Conservation (phyloP, 2,113 vertebrate genomes). For the Ctenomys sociabilis region DNA sequence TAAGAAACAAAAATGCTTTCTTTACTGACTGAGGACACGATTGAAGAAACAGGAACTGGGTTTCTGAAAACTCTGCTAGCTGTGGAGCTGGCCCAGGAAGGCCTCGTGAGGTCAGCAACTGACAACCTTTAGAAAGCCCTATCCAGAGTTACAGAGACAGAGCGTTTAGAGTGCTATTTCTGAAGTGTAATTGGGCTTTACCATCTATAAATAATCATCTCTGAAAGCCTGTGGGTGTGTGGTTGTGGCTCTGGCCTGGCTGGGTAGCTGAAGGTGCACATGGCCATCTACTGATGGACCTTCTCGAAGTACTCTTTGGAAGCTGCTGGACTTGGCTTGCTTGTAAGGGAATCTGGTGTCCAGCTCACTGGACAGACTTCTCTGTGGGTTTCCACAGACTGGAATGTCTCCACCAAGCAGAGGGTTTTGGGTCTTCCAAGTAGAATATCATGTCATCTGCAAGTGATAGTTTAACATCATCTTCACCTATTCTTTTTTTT, state of each 20-base stretch:
- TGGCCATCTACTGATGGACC: constrained; percentile 86
- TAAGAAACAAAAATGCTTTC: background rate
- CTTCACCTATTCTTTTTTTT: too few relatives aligned
- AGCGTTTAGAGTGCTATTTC: background rate
- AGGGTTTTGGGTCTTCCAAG: too few relatives aligned
- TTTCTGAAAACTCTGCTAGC: background rate
- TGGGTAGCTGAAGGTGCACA: background rate
- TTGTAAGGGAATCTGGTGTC: constrained; percentile 95
- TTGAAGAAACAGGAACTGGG: background rate
- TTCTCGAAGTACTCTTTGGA: constrained; percentile 97
- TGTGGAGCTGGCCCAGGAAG: background rate
- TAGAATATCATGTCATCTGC: too few relatives aligned
- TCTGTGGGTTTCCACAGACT: too few relatives aligned
- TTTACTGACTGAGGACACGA: background rate
- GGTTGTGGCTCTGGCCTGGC: background rate
- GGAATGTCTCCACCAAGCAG: too few relatives aligned
- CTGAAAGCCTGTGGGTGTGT: constrained; percentile 53
- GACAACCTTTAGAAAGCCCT: background rate
- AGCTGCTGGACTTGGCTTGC: constrained; percentile 94
- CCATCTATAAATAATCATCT: constrained; percentile 66
- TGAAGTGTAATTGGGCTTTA: background rate
- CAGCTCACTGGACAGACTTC: constrained; percentile 79
- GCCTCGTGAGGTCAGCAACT: background rate
- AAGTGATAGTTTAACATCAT: too few relatives aligned
- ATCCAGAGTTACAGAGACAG: background rate